Evolutionary conservation across 2,888 invertebrate genomes (phyloP).

Genomic region (Fabriciana adippe): DNA sequence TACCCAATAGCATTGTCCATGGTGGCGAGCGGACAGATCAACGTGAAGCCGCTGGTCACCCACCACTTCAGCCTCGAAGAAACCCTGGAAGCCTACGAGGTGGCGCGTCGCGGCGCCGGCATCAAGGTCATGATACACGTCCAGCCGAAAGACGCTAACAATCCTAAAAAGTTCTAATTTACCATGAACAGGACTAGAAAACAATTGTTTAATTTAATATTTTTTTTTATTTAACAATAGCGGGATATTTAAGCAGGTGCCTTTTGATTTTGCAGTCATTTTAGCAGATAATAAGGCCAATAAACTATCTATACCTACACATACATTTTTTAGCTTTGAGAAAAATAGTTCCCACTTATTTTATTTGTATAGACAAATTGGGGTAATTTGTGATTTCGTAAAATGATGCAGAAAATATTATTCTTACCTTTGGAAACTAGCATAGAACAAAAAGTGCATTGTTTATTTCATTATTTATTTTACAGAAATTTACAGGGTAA

Average conservation of each 20-base stretch:
- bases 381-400: no score
- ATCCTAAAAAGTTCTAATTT: slow-evolving; percentile 47
- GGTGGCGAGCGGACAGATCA: slow-evolving; percentile 88
- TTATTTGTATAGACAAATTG: no score
- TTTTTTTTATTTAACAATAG: no score
- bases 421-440: no score
- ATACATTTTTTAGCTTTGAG: no score
- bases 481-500: slow-evolving; percentile 5
- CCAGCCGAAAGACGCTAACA: slow-evolving; percentile 79
- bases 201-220: no score
- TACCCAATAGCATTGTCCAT: slow-evolving; percentile 90
- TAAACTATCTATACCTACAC: no score
- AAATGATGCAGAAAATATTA: no score
- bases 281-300: no score
- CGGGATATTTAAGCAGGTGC: no score
- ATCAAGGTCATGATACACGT: slow-evolving; percentile 95
- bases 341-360: no score
- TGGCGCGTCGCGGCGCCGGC: slow-evolving; percentile 87
- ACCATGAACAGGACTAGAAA: neutral
- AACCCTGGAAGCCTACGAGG: slow-evolving; percentile 91
- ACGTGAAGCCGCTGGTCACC: slow-evolving; percentile 91
- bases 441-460: neutral
- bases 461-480: neutral
- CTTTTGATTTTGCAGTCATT: no score
- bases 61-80: slow-evolving; percentile 91